phyloP scores from a whole-genome alignment of 2,113 vertebrate species.

The Festucalex cinctus region DNA sequence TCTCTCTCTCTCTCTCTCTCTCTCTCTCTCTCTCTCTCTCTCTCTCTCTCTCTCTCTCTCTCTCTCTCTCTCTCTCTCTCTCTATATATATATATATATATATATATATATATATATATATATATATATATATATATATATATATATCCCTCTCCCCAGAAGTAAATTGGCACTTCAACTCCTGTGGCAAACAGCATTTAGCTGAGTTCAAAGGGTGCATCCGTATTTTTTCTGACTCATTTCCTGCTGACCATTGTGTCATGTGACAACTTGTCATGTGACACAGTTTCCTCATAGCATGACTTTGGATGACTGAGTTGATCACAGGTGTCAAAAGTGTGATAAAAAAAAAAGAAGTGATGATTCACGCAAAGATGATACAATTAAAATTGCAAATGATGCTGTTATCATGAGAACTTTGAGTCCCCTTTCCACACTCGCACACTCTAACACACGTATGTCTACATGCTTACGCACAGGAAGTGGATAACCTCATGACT shows the following conservation, averaged over 20 bases:
- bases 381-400: not conserved
- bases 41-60: too few species aligned
- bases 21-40: too few species aligned
- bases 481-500: conserved; percentile 2
- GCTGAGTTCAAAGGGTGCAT: not conserved
- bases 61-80: too few species aligned
- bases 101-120: too few species aligned
- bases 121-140: too few species aligned
- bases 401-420: not conserved
- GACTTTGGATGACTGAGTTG: not conserved
- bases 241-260: not conserved
- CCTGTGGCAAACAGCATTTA: not conserved
- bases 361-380: not conserved
- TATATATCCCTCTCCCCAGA: not conserved
- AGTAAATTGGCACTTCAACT: not conserved
- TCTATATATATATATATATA: too few species aligned
- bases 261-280: not conserved
- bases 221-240: not conserved
- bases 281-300: not conserved
- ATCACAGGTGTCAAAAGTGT: not conserved
- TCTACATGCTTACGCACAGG: not conserved
- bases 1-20: too few species aligned
- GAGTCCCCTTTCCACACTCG: not conserved
- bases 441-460: not conserved
- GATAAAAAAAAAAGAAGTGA: not conserved